Percentiles rank a stretch among this genome's conserved stretches.
Conservation (phyloP, 1,140 invertebrate genomes). For the Conus ventricosus region DNA sequence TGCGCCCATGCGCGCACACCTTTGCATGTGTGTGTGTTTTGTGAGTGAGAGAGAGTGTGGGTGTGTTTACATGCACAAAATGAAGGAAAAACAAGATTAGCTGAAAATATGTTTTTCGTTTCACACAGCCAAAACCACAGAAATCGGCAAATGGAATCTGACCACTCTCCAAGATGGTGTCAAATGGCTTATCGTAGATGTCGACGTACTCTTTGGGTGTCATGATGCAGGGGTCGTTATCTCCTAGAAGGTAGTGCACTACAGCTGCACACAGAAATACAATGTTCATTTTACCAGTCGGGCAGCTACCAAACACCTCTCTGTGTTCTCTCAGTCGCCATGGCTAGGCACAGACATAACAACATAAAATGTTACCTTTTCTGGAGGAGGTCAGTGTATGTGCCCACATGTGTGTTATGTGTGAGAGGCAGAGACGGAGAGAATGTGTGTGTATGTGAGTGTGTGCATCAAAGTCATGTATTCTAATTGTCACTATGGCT, state of each 20-base stretch:
- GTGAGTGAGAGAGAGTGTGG: background rate
- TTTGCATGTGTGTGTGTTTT: background rate
- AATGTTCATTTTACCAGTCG: background rate
- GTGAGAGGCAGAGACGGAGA: too few species aligned
- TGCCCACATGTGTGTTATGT: too few species aligned
- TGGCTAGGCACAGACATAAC: background rate
- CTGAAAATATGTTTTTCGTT: too few species aligned
- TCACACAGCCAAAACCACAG: background rate
- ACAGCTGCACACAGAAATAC: constrained; percentile 47
- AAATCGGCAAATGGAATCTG: background rate
- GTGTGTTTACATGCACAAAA: background rate
- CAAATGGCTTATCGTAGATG: constrained; percentile 63
- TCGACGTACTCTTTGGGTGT: constrained; percentile 54
- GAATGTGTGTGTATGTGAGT: too few species aligned
- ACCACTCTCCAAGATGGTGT: constrained; percentile 66
- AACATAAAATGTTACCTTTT: background rate
- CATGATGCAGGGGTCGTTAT: constrained; percentile 57
- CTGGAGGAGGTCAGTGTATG: too few species aligned
- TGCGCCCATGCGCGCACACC: background rate
- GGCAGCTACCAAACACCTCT: background rate
- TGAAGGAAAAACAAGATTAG: background rate
- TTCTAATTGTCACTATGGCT: too few species aligned
- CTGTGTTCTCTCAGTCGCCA: background rate
- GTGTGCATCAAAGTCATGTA: too few species aligned
- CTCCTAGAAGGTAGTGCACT: constrained; percentile 58